Base-by-base conservation (phyloP, 2,797 vertebrate species). In the Threskiornis aethiopicus region DNA sequence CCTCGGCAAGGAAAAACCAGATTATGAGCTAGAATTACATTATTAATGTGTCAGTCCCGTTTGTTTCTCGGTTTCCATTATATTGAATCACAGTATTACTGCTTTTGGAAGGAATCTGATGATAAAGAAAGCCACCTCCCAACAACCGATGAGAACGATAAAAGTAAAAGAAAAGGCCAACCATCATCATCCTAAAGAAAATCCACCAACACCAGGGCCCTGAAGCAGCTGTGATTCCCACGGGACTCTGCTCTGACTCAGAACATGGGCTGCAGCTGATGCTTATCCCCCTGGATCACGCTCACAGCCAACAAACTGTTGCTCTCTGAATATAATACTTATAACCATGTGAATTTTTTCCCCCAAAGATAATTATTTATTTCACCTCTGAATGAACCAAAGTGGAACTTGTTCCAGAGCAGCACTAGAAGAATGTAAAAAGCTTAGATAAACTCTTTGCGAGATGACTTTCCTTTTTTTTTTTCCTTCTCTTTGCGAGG, bases 21-120 rank as follows among this genome's bases (percentile, higher is more conserved):
- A 88, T 83, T 87, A 84, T 80, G 79, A 95, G 72, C 59, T 92
- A 64, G 61, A 92, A 70, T 92, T 86, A 77, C 39, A 64, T 87
- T 91, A 92, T 80, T 88, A 80, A 88, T 91, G 66, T 70, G 90
- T 87, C 61, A 89, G 78, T 80, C 70, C 73, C 69, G 35, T 89
- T 96, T 97, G 76, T 95, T 97, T 97, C 89, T 95, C 58, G 9
- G 84, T 97, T 97, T 94, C 95, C 89, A 94, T 85, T 89, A 73
- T 81, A 77, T 52, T 97, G 79, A 94, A 96, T 97, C 87, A 96
- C 81, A 94, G 54, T 62, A 97, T 92, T 94, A 94, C 91, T 89
- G 85, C 75, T 93, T 94, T 81, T 95, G 94, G 93, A 97, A 97
- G 89, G 84, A 98, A 97, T 97, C 82, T 85, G 93, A 91, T 92